Conservation (phyloP, 1,140 invertebrate genomes). For the Galendromus occidentalis region DNA sequence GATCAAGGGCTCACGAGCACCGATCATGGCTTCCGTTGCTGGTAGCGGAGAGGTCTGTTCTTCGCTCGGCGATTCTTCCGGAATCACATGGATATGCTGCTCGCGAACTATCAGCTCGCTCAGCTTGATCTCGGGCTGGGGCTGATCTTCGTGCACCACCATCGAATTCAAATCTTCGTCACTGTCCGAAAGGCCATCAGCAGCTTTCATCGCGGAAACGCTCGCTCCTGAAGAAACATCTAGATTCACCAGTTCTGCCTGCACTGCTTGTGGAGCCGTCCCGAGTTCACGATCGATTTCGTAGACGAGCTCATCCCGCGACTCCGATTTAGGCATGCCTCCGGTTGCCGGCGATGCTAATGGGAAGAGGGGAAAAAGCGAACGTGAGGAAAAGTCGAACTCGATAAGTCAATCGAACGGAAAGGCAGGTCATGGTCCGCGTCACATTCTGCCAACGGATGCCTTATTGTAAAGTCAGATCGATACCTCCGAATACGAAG, state of each 20-base stretch:
- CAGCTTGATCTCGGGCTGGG: not conserved
- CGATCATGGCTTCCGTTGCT: too few species aligned
- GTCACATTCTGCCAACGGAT: too few species aligned
- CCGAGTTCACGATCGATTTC: not conserved
- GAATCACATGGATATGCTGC: slow-evolving; percentile 5
- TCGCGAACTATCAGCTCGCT: slow-evolving; percentile 6
- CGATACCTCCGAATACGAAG: too few species aligned
- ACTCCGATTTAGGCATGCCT: not conserved
- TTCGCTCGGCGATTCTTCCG: not conserved
- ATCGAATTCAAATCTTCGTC: not conserved
- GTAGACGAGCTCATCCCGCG: slow-evolving; percentile 1
- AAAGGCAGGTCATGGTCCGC: too few species aligned
- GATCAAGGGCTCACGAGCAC: too few species aligned
- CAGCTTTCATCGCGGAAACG: not conserved
- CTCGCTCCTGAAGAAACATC: not conserved
- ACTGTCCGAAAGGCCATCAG: not conserved
- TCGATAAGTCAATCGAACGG: too few species aligned
- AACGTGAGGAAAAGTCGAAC: too few species aligned
- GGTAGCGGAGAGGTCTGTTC: not conserved
- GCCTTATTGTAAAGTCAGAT: too few species aligned
- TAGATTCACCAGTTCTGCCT: slow-evolving; percentile 3
- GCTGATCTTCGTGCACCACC: slow-evolving; percentile 5
- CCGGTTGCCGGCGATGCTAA: not conserved
- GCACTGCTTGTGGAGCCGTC: not conserved
- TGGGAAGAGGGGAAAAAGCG: too few species aligned